Percentiles rank a stretch among this genome's conserved stretches.
Evolutionary conservation across 1,140 invertebrate species (phyloP).

Genomic region (Sycobia sp.): DNA sequence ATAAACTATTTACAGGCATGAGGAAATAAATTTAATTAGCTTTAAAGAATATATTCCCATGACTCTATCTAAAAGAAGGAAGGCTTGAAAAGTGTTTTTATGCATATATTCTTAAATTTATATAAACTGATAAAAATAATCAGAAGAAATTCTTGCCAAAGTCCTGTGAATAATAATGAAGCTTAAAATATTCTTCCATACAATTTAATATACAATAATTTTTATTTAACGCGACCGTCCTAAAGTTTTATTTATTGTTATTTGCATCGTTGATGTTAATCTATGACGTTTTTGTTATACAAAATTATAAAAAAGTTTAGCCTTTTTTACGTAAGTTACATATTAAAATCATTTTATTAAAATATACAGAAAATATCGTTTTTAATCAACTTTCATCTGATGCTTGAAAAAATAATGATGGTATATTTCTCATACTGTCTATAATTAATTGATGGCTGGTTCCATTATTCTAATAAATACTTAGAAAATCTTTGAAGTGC

Average conservation of each 20-base stretch:
- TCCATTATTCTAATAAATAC: constrained; percentile 35
- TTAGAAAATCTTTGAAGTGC: constrained; percentile 21
- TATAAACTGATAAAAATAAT: constrained; percentile 29
- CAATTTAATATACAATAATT: constrained; percentile 35
- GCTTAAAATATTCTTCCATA: constrained; percentile 20
- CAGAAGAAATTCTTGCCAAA: constrained; percentile 32
- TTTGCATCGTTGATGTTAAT: constrained; percentile 10
- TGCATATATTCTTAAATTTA: too few relatives aligned
- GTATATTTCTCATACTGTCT: background rate
- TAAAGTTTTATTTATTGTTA: constrained; percentile 39
- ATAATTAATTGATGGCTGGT: constrained; percentile 28
- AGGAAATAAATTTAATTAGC: constrained; percentile 17
- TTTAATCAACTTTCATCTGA: background rate
- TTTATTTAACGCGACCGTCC: constrained; percentile 43
- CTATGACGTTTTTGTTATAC: background rate
- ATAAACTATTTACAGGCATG: too few relatives aligned
- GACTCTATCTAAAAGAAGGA: constrained; percentile 14
- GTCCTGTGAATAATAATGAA: constrained; percentile 3
- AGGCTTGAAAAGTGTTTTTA: constrained; percentile 29
- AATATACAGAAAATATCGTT: background rate
- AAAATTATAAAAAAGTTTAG: background rate
- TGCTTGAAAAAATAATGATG: background rate
- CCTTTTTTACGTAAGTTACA: background rate
- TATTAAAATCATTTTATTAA: background rate
- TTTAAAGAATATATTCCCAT: constrained; percentile 22